Evolutionary conservation across 1,140 invertebrate species (phyloP), one percentile per base, ranked within the genome.

Genomic region (Aphis gossypii): DNA sequence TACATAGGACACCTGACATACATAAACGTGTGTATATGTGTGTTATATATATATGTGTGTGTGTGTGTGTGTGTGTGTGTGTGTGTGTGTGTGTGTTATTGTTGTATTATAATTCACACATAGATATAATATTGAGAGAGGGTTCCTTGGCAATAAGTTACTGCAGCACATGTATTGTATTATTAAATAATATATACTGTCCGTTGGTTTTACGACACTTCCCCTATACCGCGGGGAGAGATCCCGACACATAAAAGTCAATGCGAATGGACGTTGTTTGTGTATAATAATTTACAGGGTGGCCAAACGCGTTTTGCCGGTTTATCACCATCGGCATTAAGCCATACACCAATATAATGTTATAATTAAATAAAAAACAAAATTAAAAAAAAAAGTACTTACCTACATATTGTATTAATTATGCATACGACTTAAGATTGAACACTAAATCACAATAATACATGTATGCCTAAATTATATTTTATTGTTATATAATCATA

Each of bases 141-240:
- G 60, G 60, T n/a, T 76, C 60, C n/a, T 76, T 76, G 60, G n/a
- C 60, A 76, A 76, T 76, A n/a, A 76, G 60, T 76, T 76, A 76
- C 30, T 76, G 60, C n/a, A 76, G 30, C 60, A n/a, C n/a, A n/a
- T 76, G 60, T 76, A 76, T 76, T 76, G 60, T 76, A 84, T 84
- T 84, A 84, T 41, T 25, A 44, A 41, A 41, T 84, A 84, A 41
- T 84, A 41, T 84, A 41, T 41, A 84, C 83, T 84, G 83, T 84
- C 41, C 83, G 83, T 84, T 30, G 41, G 23, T 84, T 84, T 84
- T 41, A 84, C 23, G 23, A 84, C 38, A 41, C 35, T 83, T 23
- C 7, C 38, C 41, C 41, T n/a, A 14, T n/a, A 14, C 83, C 8
- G 35, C 7, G 35, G 82, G 41, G 83, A 84, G 83, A 25, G 38